These are phyloP conservation scores for Mustela lutreola DNA, from an alignment of 2,113 vertebrate genomes.

Conservation along the genomic window DNA sequence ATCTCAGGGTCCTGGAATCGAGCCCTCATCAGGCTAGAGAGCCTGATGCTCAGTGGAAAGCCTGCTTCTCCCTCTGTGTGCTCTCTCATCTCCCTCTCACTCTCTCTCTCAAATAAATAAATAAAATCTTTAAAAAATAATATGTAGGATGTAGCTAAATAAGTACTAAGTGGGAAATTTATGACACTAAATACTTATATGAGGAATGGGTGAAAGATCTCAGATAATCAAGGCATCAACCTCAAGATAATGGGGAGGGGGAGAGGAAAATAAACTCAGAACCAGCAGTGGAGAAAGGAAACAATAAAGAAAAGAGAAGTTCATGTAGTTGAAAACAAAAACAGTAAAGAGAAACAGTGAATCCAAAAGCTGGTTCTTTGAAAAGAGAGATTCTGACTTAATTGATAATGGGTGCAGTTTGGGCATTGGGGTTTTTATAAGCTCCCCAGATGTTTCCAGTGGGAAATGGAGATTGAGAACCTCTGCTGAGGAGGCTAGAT, in stretches of 20 bases:
- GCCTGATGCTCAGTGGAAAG: too few species aligned
- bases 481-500: constrained; percentile 27
- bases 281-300: constrained; percentile 14
- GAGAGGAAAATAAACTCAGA: constrained; percentile 54
- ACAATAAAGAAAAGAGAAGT: constrained; percentile 55
- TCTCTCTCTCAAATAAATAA: too few species aligned
- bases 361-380: constrained; percentile 53
- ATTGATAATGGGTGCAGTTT: constrained; percentile 56
- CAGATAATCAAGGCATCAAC: constrained; percentile 42
- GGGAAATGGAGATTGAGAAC: constrained; percentile 2
- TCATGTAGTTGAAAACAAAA: constrained; percentile 63
- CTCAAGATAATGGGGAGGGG: neutral
- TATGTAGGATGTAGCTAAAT: constrained; percentile 46
- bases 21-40: too few species aligned
- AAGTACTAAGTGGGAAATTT: constrained; percentile 41
- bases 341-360: constrained; percentile 38
- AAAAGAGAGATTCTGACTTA: constrained; percentile 33
- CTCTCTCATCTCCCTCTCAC: too few species aligned
- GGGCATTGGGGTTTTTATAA: constrained; percentile 36
- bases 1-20: too few species aligned
- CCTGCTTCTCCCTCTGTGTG: too few species aligned
- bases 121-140: neutral
- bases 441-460: constrained; percentile 4
- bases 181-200: constrained; percentile 37
- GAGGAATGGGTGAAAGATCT: constrained; percentile 52